Conservation (phyloP, 2,888 invertebrate genomes). For the Sinotaia quadrata region DNA sequence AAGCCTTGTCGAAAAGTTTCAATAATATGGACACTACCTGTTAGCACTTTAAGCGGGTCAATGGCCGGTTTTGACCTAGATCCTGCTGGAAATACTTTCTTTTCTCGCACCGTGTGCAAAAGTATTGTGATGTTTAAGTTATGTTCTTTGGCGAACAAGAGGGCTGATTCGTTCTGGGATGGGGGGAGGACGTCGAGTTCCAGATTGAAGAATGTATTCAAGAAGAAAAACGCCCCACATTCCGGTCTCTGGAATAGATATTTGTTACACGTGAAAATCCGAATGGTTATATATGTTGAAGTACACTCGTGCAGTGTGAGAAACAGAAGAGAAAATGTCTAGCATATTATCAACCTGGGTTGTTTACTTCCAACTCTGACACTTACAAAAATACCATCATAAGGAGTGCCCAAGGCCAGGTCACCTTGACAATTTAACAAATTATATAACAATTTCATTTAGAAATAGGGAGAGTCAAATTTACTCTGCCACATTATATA, state of each 20-base stretch:
- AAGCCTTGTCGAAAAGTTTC: constrained; percentile 6
- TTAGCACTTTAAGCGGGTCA: constrained; percentile 10
- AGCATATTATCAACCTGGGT: too few relatives aligned
- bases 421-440: too few relatives aligned
- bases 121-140: neutral
- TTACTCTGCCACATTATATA: too few relatives aligned
- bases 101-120: neutral
- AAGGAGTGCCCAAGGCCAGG: too few relatives aligned
- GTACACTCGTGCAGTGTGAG: too few relatives aligned
- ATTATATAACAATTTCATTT: too few relatives aligned
- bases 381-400: too few relatives aligned
- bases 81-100: neutral
- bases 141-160: neutral
- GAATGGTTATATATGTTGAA: too few relatives aligned
- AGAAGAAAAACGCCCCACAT: constrained; percentile 19
- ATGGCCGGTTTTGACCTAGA: constrained; percentile 15
- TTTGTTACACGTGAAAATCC: too few relatives aligned
- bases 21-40: constrained; percentile 13
- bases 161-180: neutral
- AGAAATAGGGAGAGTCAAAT: too few relatives aligned
- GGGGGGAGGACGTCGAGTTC: neutral
- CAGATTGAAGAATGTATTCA: constrained; percentile 19
- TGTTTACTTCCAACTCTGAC: too few relatives aligned
- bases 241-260: constrained; percentile 8
- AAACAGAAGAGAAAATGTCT: too few relatives aligned